Base-by-base conservation (phyloP, 2,888 invertebrate genomes). In the Drosophila cracens region DNA sequence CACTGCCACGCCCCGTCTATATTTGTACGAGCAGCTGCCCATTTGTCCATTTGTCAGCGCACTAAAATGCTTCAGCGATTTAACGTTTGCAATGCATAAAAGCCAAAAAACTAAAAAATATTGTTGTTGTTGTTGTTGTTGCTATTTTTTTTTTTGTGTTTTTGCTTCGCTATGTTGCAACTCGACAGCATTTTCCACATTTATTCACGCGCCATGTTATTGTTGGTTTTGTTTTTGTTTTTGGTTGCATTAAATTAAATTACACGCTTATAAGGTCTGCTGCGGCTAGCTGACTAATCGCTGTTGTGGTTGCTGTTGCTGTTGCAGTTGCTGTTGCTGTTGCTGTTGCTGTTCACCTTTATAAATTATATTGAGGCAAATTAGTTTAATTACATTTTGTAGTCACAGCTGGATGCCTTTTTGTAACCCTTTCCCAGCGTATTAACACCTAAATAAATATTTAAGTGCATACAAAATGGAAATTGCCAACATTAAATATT, bases 311-410 rank as follows among this genome's bases (percentile, higher is more conserved):
- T 63, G 33, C 29, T 48, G 64, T 49, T 53, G 52, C 48, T 59
- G 33, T 27, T 48, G 34, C 38, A 63, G 36, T 16, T 69, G 53
- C 13, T 31, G 65, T 57, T 71, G 38, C 33, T 38, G 33, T 65
- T 60, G 57, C 51, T 59, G 69, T 51, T 63, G 49, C 56, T 56
- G 56, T 40, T 79, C 63, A 67, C 68, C 69, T 77, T 80, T 62
- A 65, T 67, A 71, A 74, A 82, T 77, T 72, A 81, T 77, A 76
- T 79, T 73, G 70, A 74, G 75, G 70, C 61, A 82, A 86, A 87
- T 87, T 87, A 87, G 84, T 70, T 77, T 77, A 87, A 84, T 84
- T 86, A 81, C 80, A 73, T 73, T 83, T 76, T 57, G 51, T 25
- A 33, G 38, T 63, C 25, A 21, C 27, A 18, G 21, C 29, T 46